Evolutionary conservation across 2,797 vertebrate species (phyloP).

Genomic region (Mus minutoides): DNA sequence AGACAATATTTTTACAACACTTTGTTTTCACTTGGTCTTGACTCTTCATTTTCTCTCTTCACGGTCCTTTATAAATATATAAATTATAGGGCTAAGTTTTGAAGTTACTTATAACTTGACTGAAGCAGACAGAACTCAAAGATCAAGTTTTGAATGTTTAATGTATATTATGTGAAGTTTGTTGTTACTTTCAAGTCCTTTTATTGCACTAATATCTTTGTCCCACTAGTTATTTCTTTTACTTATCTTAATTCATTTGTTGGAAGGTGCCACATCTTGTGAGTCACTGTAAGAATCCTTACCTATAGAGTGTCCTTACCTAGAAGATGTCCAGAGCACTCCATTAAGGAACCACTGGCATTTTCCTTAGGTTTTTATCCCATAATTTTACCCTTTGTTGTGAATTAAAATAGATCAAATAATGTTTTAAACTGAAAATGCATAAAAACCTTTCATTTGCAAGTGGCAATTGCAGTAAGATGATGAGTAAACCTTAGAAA

Average conservation of each 20-base stretch:
- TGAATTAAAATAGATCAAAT: background rate
- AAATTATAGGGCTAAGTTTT: constrained; percentile 58
- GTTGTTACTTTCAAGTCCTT: background rate
- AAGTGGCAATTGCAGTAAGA: background rate
- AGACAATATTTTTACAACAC: background rate
- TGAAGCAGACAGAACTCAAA: background rate
- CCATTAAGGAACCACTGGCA: background rate
- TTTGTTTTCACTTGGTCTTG: background rate
- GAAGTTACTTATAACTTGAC: constrained; percentile 41
- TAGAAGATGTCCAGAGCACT: background rate
- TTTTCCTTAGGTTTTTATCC: background rate
- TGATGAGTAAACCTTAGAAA: background rate
- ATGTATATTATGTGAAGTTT: background rate
- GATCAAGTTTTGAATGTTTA: background rate
- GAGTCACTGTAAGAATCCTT: background rate
- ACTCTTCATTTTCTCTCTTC: background rate
- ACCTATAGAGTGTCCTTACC: background rate
- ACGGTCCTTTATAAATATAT: background rate
- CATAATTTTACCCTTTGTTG: background rate
- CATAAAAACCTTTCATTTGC: constrained; percentile 16
- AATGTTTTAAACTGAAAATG: constrained; percentile 16
- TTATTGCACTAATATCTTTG: constrained; percentile 4
- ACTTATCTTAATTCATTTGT: background rate
- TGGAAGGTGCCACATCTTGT: background rate
- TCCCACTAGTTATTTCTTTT: background rate